Base-by-base conservation (phyloP, 2,888 invertebrate genomes). In the Chydorus sphaericus region DNA sequence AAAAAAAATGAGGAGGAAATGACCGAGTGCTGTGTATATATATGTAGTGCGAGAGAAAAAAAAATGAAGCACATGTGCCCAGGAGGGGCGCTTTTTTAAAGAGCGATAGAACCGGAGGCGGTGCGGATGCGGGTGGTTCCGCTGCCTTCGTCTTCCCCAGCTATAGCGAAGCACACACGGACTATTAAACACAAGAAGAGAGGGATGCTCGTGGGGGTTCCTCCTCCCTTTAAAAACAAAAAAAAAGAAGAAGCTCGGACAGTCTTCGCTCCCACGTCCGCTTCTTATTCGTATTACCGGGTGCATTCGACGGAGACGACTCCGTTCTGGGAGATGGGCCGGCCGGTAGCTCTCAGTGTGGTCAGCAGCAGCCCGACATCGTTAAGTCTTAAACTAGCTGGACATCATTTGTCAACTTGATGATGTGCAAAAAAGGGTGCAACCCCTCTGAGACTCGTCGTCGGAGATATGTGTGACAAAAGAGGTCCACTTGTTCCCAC, bases 81-180 rank as follows among this genome's bases (percentile, higher is more conserved):
- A 23, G 44, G 28, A 44, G 44, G 28, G 20, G 38, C n/a, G n/a
- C n/a, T n/a, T n/a, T n/a, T n/a, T n/a, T n/a, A n/a, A n/a, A n/a
- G n/a, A n/a, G n/a, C n/a, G n/a, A n/a, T n/a, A 44, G 44, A 44
- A 44, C 44, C 44, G 44, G 52, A 36, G 52, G 52, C 33, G 33
- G n/a, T 52, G 52, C 52, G 52, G 52, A 52, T 52, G 52, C 52
- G 52, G 52, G 52, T 36, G 52, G 52, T 52, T 52, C 52, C 52
- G 52, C 52, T 52, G 14, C 44, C 10, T 14, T 44, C 3, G 10
- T 20, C 44, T 6, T 18, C 44, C 14, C 26, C 20, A 10, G 2
- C 20, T 28, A 7, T n/a, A 16, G 14, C 26, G 4, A 1, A 23
- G 28, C 23, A 6, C 11, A 16, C 44, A 44, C 44, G 44, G 44